Evolutionary conservation across 2,113 vertebrate species (phyloP).

Genomic region (Eleginops maclovinus): DNA sequence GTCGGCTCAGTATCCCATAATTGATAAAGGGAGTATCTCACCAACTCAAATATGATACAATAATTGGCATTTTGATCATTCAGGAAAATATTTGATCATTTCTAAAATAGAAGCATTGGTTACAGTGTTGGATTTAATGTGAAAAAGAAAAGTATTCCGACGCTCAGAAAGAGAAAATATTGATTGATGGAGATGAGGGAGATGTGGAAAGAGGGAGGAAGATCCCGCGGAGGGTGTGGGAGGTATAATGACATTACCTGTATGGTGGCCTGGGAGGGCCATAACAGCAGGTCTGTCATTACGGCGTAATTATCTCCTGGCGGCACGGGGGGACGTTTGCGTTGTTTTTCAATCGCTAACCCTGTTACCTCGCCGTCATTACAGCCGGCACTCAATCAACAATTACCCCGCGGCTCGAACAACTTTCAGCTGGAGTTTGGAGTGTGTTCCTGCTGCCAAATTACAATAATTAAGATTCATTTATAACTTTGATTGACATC

Average conservation of each 20-base stretch:
- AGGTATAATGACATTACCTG: slow-evolving; percentile 57
- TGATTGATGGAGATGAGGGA: not conserved
- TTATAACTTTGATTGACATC: slow-evolving; percentile 74
- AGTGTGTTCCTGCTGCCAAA: slow-evolving; percentile 59
- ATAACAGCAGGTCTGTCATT: slow-evolving; percentile 67
- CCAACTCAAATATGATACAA: too few relatives aligned
- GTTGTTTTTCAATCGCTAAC: slow-evolving; percentile 68
- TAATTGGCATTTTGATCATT: too few relatives aligned
- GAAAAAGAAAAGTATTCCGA: not conserved
- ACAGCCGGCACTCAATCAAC: slow-evolving; percentile 67
- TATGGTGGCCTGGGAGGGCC: slow-evolving; percentile 70
- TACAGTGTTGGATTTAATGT: not conserved
- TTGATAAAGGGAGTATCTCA: too few relatives aligned
- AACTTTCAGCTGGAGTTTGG: slow-evolving; percentile 61
- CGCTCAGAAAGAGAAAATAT: not conserved
- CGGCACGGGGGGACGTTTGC: slow-evolving; percentile 35
- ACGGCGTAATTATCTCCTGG: slow-evolving; percentile 67
- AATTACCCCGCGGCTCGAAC: slow-evolving; percentile 52
- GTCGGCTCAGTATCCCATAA: too few relatives aligned
- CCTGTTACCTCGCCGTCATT: slow-evolving; percentile 56
- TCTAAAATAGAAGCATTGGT: too few relatives aligned
- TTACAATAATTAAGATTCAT: slow-evolving; percentile 78
- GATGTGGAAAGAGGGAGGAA: not conserved
- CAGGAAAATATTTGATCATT: too few relatives aligned
- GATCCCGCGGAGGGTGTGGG: slow-evolving; percentile 49